These are phyloP conservation scores for Thalpophila matura DNA, from an alignment of 2,888 invertebrate species.

Conservation along the genomic window DNA sequence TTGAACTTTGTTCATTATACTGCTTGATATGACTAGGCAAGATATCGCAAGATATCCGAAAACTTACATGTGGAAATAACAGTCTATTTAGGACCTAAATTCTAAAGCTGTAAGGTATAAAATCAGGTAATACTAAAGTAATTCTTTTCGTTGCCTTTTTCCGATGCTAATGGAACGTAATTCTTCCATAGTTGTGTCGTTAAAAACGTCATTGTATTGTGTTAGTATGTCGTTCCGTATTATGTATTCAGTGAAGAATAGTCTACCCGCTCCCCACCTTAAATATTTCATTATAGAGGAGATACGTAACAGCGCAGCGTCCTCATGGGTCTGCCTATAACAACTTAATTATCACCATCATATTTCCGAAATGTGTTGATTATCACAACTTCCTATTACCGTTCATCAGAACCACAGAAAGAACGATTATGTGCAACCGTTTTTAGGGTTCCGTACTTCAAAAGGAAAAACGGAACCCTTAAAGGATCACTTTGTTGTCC, in stretches of 20 bases:
- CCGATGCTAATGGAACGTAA: neutral
- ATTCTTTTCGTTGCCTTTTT: conserved; percentile 5
- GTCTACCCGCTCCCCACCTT: conserved; percentile 3
- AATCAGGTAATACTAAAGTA: neutral
- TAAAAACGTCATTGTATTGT: neutral
- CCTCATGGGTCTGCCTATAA: no score
- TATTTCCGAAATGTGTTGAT: no score
- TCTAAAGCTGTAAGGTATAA: neutral
- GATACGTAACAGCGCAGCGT: no score
- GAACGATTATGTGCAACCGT: no score
- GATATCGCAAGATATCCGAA: no score
- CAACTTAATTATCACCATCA: no score
- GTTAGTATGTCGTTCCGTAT: neutral
- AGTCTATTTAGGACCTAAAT: neutral
- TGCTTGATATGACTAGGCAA: neutral
- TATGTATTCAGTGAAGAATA: neutral
- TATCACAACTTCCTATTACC: no score
- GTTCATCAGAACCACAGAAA: no score
- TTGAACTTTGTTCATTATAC: neutral
- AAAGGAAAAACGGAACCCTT: no score
- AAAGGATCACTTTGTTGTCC: no score
- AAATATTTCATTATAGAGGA: no score
- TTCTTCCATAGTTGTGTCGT: neutral
- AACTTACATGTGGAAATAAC: neutral
- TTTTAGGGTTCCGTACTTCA: no score